A percentile compares a stretch with the other conserved stretches of the same genome.
These are phyloP conservation scores for Spatula clypeata DNA, from an alignment of 2,797 vertebrate species.

Conservation along the genomic window DNA sequence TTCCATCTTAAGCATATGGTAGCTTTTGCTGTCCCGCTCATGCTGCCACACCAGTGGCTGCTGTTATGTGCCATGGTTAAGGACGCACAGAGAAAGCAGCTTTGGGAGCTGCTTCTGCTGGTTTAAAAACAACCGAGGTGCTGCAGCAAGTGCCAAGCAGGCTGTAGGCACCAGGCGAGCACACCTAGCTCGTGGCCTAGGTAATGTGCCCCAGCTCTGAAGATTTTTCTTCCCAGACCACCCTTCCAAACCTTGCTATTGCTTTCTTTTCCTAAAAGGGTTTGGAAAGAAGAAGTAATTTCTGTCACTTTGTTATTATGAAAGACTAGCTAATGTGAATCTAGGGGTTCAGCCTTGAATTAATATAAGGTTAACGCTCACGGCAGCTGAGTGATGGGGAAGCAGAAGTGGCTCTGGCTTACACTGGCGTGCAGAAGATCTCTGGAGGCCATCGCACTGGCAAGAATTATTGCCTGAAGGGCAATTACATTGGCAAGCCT, in stretches of 20 bases:
- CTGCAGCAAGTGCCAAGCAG: neutral
- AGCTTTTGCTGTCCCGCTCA: neutral
- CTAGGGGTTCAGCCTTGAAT: conserved; percentile 35
- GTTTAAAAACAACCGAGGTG: neutral
- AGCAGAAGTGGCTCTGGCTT: conserved; percentile 66
- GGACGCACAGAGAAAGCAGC: neutral
- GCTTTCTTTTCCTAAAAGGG: neutral
- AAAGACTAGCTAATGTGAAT: conserved; percentile 32
- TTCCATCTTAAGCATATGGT: neutral
- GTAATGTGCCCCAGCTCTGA: neutral
- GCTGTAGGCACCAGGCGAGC: neutral
- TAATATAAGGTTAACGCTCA: conserved; percentile 47
- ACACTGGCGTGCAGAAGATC: neutral
- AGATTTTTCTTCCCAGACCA: neutral
- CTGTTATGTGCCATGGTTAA: accelerated
- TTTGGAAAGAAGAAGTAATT: conserved; percentile 11
- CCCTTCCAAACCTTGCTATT: neutral
- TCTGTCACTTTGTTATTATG: conserved; percentile 19
- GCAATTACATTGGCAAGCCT: conserved; percentile 75
- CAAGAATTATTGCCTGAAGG: conserved; percentile 71
- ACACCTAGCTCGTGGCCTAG: neutral
- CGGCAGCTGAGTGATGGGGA: conserved; percentile 35
- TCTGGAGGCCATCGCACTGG: conserved; percentile 45
- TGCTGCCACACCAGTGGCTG: neutral
- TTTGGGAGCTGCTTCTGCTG: neutral